Base-by-base conservation (phyloP, 2,113 vertebrate genomes). In the Globicephala melas region DNA sequence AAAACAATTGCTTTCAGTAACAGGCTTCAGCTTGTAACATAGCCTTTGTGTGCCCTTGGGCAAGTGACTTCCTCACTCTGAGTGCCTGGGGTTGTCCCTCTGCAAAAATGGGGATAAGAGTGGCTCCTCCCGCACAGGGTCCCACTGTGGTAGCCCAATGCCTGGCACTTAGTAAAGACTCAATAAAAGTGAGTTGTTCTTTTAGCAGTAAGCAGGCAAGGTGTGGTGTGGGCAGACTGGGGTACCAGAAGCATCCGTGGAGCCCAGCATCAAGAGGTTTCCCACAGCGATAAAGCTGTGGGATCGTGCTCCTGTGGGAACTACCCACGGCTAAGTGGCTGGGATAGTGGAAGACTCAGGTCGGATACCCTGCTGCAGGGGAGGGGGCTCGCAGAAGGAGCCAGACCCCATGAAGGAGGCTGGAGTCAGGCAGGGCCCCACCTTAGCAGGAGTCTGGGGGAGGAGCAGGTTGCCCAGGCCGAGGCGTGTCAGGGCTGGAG, bases 111-210 rank as follows among this genome's bases (percentile, higher is more conserved):
- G 68, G 93, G 2, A 4, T 0, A 74, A 28, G 8, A 50, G 50
- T n/a, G 63, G 44, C 53, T 10, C 44, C 36, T 38, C 0, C 8
- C 3, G 1, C 53, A 10, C 1, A 21, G 28, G 68, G 18, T 36
- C 2, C 3, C 38, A 0, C 0, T 1, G 53, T 41, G 11, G 31
- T 2, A 67, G 41, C 53, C 86, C 36, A 0, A 8, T 1, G 55
- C 38, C 5, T 36, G 65, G 65, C 28, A 23, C 68, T 10, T 28
- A 58, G 84, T 36, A 25, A 33, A 4, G 17, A 33, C 67, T 44
- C 31, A 21, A 3, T 17, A n/a, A 55, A 10, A 8, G 41, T 12
- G 62, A 63, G n/a, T 11, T 14, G 25, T 26, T 62, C 11, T 8
- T 60, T 17, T 41, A 15, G 70, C 33, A 4, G 11, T 18, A 41